Conservation (phyloP, 2,113 vertebrate genomes). For the Nesogale talazaci region DNA sequence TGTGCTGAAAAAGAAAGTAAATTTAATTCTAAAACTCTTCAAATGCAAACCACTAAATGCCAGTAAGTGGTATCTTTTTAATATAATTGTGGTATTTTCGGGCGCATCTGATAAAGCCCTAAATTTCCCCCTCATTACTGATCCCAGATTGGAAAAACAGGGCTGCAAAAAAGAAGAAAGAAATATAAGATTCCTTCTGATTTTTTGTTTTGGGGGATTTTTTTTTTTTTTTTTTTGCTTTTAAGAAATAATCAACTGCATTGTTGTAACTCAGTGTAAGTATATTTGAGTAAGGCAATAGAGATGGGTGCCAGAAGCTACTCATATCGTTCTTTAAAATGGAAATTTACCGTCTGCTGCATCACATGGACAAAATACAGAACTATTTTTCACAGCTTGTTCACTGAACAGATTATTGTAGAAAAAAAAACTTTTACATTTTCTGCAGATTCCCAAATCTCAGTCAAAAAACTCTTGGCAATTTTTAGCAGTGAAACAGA, state of each 20-base stretch:
- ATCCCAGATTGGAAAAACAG: constrained; percentile 39
- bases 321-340: constrained; percentile 91
- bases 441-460: constrained; percentile 88
- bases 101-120: constrained; percentile 52
- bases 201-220: constrained; percentile 81
- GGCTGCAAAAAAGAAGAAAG: not conserved
- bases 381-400: constrained; percentile 93
- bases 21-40: constrained; percentile 68
- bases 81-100: constrained; percentile 62
- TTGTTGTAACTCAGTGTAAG: constrained; percentile 89
- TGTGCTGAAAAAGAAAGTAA: constrained; percentile 67
- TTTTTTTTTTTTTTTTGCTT: constrained; percentile 65
- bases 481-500: constrained; percentile 89
- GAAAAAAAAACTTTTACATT: constrained; percentile 88
- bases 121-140: constrained; percentile 15
- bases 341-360: constrained; percentile 92
- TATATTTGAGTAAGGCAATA: constrained; percentile 88
- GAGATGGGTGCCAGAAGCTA: constrained; percentile 88
- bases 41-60: constrained; percentile 51
- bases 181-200: constrained; percentile 75
- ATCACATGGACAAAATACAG: constrained; percentile 90
- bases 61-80: constrained; percentile 52
- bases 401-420: constrained; percentile 92
- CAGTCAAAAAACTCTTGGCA: constrained; percentile 88
- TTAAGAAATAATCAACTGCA: constrained; percentile 89